Conservation (phyloP, 92 coral and sea anemone species). For the Umimayanthus chanpuru region DNA sequence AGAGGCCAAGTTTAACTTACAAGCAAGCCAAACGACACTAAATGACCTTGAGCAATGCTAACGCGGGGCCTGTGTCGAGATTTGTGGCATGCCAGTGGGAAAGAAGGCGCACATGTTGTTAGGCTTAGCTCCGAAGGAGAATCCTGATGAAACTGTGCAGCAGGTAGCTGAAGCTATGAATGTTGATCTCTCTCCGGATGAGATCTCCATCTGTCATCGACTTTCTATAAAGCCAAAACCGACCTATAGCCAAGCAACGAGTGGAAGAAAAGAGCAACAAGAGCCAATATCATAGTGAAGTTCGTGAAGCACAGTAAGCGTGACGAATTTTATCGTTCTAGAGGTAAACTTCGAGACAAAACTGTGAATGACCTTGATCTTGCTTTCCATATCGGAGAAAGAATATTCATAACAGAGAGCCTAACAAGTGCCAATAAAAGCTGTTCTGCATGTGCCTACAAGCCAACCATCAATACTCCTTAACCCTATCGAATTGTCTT, state of each 20-base stretch:
- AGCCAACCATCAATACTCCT: too few relatives aligned
- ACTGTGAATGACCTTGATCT: not conserved
- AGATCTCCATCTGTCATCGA: not conserved
- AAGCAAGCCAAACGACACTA: not conserved
- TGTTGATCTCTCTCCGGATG: not conserved
- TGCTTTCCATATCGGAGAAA: too few relatives aligned
- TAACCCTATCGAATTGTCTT: too few relatives aligned
- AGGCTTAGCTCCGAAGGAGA: not conserved
- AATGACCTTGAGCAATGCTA: not conserved
- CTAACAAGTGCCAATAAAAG: not conserved
- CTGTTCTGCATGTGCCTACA: not conserved
- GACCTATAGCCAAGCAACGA: not conserved
- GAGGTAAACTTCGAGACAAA: not conserved
- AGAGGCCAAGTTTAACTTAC: not conserved
- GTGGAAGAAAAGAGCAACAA: not conserved
- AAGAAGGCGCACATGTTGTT: not conserved
- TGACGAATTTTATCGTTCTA: not conserved
- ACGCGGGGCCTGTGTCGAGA: not conserved
- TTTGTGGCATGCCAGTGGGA: not conserved
- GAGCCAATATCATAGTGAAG: not conserved
- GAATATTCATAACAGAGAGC: too few relatives aligned
- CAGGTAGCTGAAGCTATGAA: conserved; percentile 3
- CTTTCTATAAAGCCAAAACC: not conserved
- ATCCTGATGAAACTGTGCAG: not conserved
- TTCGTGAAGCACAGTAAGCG: not conserved